Base-by-base conservation (phyloP, 2,113 vertebrate genomes). In the Dolichotis patagonum region DNA sequence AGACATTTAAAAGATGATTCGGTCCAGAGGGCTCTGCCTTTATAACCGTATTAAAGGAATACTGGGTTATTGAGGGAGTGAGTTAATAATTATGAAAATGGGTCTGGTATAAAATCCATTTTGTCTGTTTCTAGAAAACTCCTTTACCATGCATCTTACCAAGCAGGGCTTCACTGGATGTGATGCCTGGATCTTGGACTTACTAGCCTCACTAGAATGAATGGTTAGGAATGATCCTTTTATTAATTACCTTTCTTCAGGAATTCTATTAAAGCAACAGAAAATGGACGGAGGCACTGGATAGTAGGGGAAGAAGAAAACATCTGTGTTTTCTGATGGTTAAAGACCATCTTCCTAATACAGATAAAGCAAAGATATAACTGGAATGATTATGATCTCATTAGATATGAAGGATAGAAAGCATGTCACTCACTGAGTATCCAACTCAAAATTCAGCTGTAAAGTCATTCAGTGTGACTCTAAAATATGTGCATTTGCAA, bases 401-500 rank as follows among this genome's bases (percentile, higher is more conserved):
- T 41, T 88, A 38, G 32, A 17, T 28, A 46, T 26, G 86, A 86
- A 62, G 30, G 10, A 43, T 62, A 84, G 41, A 90, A 86, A 86
- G 46, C 8, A 20, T 11, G 46, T 4, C 81, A 24, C 81, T 78
- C 19, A 56, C 30, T 86, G 67, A 92, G 56, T 85, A 88, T 75
- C 32, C 71, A 77, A 28, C 85, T 91, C 58, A 88, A 88, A 96
- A 60, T 49, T 75, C 54, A 92, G 35, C 60, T 86, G 24, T 43
- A 62, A 95, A 81, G 32, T 4, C 22, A 4, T 2, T 82, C 6
- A 4, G 13, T 41, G 41, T 32, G 38, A 77, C 30, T 17, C 43
- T 38, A 46, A 94, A 52, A 60, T 49, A 49, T 26, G 6, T 22
- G 16, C 10, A 30, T 73, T 69, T 81, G 46, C 24, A 35, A 46